A percentile compares a stretch with the other conserved stretches of the same genome.
These are phyloP conservation scores for Mamestra brassicae DNA, from an alignment of 2,888 invertebrate genomes.

Conservation along the genomic window DNA sequence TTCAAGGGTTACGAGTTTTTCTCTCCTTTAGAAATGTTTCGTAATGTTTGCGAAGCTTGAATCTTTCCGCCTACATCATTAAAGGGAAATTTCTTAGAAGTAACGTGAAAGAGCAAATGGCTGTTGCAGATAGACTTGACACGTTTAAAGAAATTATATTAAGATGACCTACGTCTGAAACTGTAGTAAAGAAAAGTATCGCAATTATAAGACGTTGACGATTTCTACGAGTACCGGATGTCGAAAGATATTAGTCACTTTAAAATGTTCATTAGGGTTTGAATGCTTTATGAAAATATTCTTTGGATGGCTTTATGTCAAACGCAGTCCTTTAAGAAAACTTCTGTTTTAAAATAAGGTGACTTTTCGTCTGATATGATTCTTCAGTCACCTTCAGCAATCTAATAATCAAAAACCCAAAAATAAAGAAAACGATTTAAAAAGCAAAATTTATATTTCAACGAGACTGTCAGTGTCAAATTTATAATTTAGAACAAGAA, in stretches of 20 bases:
- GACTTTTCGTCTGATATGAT: background rate
- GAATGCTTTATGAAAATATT: background rate
- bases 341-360: background rate
- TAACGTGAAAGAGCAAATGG: conserved; percentile 23
- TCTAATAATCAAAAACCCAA: background rate
- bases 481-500: conserved; percentile 42
- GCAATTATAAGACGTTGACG: conserved; percentile 17
- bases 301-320: background rate
- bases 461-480: conserved; percentile 40
- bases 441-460: conserved; percentile 39
- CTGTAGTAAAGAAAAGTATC: conserved; percentile 8
- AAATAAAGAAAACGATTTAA: conserved; percentile 36
- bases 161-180: conserved; percentile 10
- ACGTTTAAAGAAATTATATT: conserved; percentile 21
- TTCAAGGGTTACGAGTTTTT: conserved; percentile 38
- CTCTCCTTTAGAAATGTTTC: conserved; percentile 29
- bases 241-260: background rate
- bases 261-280: background rate
- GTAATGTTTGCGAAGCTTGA: conserved; percentile 16
- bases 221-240: conserved; percentile 19
- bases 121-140: conserved; percentile 32
- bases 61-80: conserved; percentile 23
- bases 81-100: conserved; percentile 25
- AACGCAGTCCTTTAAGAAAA: background rate
- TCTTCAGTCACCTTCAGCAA: background rate